These are phyloP conservation scores for Cebus imitator DNA, from an alignment of 2,113 vertebrate species.

Conservation along the genomic window DNA sequence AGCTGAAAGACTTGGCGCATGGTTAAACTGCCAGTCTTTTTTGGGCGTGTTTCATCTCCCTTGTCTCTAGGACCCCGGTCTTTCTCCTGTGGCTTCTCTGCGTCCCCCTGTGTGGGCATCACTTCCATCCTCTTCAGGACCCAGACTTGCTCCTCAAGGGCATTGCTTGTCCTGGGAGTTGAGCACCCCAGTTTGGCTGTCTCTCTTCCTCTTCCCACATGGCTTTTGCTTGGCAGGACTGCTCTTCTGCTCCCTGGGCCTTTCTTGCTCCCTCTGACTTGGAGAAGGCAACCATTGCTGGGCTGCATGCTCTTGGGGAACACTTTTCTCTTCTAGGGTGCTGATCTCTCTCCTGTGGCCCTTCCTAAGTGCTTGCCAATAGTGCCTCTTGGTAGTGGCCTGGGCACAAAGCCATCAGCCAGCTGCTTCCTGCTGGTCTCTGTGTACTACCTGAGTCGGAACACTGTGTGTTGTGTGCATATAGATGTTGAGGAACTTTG, in stretches of 20 bases:
- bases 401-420: neutral
- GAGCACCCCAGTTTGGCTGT: neutral
- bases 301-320: neutral
- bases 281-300: no score
- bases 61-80: no score
- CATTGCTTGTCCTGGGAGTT: neutral
- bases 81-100: neutral
- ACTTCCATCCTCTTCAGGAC: neutral
- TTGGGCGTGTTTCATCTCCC: neutral
- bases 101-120: neutral
- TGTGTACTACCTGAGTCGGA: fast-evolving
- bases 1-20: fast-evolving
- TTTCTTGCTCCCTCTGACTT: neutral
- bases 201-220: fast-evolving
- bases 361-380: neutral
- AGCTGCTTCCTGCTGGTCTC: neutral
- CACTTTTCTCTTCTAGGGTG: neutral
- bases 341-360: neutral
- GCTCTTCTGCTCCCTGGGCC: neutral
- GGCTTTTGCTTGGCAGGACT: neutral
- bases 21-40: neutral
- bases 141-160: neutral
- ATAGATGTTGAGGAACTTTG: neutral
- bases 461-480: neutral
- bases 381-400: neutral